These are phyloP conservation scores for Eristalinus aeneus DNA, from an alignment of 2,888 invertebrate genomes.

Conservation along the genomic window DNA sequence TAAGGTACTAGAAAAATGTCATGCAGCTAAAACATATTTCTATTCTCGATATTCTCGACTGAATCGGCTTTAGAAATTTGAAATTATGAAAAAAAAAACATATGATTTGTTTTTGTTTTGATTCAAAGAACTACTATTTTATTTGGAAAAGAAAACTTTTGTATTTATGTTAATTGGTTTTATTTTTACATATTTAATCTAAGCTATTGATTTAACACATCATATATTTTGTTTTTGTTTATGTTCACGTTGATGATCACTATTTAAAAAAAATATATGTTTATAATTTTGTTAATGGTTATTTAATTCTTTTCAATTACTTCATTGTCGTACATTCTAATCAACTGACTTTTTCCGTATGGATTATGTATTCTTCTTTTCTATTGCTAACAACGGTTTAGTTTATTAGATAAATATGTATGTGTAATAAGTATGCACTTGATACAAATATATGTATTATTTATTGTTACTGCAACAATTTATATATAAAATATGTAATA, in stretches of 20 bases:
- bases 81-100: constrained; percentile 24
- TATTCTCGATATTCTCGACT: constrained; percentile 5
- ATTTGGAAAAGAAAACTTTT: constrained; percentile 39
- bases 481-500: constrained; percentile 45
- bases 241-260: constrained; percentile 6
- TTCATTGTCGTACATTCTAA: constrained; percentile 44
- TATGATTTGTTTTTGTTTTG: constrained; percentile 18
- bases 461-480: constrained; percentile 21
- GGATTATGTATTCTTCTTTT: constrained; percentile 5
- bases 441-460: constrained; percentile 31
- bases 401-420: constrained; percentile 45
- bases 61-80: constrained; percentile 15
- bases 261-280: constrained; percentile 43
- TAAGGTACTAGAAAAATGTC: constrained; percentile 68
- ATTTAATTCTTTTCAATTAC: constrained; percentile 25
- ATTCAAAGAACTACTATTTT: constrained; percentile 24
- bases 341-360: constrained; percentile 40
- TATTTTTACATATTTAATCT: constrained; percentile 37
- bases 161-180: constrained; percentile 3
- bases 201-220: constrained; percentile 23
- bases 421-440: constrained; percentile 26
- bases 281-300: constrained; percentile 23
- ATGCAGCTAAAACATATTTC: constrained; percentile 58
- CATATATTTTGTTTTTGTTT: constrained; percentile 9
- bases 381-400: constrained; percentile 50